These are phyloP conservation scores for Harpagoxenus sublaevis DNA, from an alignment of 2,888 invertebrate species.

Conservation along the genomic window DNA sequence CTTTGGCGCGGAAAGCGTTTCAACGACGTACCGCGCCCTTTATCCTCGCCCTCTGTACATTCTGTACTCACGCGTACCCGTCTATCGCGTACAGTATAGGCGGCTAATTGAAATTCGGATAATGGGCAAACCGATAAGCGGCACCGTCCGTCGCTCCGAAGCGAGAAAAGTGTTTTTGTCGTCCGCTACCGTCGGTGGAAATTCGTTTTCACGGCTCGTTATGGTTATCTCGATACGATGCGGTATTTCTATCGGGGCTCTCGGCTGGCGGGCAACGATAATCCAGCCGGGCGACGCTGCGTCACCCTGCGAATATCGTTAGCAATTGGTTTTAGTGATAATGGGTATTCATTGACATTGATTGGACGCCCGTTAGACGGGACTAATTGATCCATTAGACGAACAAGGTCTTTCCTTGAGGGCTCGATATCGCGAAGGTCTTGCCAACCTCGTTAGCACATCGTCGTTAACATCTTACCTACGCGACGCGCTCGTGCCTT, in stretches of 20 bases:
- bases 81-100: neutral
- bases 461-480: conserved; percentile 35
- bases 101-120: conserved; percentile 76
- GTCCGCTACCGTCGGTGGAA: conserved; percentile 58
- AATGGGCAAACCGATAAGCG: conserved; percentile 71
- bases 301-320: conserved; percentile 61
- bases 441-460: conserved; percentile 65
- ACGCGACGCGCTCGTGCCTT: conserved; percentile 4
- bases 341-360: conserved; percentile 70
- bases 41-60: conserved; percentile 34
- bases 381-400: conserved; percentile 75
- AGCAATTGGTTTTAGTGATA: conserved; percentile 69
- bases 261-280: conserved; percentile 33
- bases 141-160: conserved; percentile 48
- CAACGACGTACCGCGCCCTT: conserved; percentile 8
- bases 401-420: conserved; percentile 65
- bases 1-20: conserved; percentile 25
- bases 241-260: conserved; percentile 36
- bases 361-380: conserved; percentile 67
- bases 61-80: conserved; percentile 46
- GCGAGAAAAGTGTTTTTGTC: conserved; percentile 61
- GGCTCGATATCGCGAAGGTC: conserved; percentile 60
- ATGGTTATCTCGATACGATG: conserved; percentile 56
- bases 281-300: conserved; percentile 22
- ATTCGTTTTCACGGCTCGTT: conserved; percentile 77